Evolutionary conservation across 1,140 invertebrate genomes (phyloP).

Genomic region (Calephelis virginiensis): DNA sequence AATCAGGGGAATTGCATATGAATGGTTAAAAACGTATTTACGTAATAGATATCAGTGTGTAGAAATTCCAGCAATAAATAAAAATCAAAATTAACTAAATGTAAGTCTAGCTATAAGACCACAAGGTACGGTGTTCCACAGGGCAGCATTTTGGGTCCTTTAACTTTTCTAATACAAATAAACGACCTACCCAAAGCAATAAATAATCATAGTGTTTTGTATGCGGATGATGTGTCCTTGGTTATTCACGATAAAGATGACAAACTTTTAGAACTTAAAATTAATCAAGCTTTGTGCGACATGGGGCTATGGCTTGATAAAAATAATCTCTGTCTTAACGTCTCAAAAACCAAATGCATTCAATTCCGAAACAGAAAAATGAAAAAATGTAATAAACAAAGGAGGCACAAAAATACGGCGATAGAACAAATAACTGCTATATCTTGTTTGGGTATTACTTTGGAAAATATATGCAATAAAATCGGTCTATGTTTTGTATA

Average conservation of each 20-base stretch:
- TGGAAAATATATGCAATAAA: not conserved
- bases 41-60: conserved; percentile 6
- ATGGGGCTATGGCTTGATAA: too few species aligned
- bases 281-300: too few species aligned
- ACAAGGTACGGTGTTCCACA: not conserved
- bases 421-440: not conserved
- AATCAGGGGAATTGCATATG: not conserved
- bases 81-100: not conserved
- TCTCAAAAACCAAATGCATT: too few species aligned
- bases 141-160: not conserved
- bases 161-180: not conserved
- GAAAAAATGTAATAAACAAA: too few species aligned
- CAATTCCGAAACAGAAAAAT: too few species aligned
- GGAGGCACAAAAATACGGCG: too few species aligned
- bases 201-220: not conserved
- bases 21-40: not conserved
- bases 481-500: not conserved
- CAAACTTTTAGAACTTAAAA: not conserved
- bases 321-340: too few species aligned
- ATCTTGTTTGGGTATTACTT: not conserved
- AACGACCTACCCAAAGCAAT: too few species aligned
- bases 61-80: not conserved
- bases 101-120: not conserved
- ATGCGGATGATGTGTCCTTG: not conserved
- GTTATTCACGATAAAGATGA: not conserved